A percentile compares a stretch with the other conserved stretches of the same genome.
These are phyloP conservation scores for Anagrus nilaparvatae DNA, from an alignment of 1,140 invertebrate genomes.

Conservation along the genomic window DNA sequence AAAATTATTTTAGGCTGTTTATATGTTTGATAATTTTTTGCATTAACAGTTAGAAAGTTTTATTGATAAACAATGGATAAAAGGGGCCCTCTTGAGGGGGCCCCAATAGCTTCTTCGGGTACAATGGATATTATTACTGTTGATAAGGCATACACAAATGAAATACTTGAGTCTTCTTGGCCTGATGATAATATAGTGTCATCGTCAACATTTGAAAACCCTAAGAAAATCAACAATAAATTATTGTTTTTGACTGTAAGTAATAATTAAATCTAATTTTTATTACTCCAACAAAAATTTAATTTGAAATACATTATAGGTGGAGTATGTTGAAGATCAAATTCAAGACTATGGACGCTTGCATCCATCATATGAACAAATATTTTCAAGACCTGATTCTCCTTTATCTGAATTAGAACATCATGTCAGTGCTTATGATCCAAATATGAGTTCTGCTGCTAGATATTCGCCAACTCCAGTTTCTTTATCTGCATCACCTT, in stretches of 20 bases:
- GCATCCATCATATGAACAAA: slow-evolving; percentile 37
- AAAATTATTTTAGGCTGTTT: no score
- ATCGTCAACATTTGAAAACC: slow-evolving; percentile 22
- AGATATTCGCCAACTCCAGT: slow-evolving; percentile 46
- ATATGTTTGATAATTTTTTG: no score
- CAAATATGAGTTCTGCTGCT: slow-evolving; percentile 49
- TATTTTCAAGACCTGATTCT: slow-evolving; percentile 36
- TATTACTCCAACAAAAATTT: background rate
- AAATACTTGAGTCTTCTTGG: slow-evolving; percentile 27
- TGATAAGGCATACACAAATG: slow-evolving; percentile 29
- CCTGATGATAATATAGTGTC: slow-evolving; percentile 21
- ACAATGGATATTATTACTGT: slow-evolving; percentile 29
- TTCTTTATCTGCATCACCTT: slow-evolving; percentile 37
- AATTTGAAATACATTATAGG: slow-evolving; percentile 29
- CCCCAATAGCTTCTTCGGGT: slow-evolving; percentile 33
- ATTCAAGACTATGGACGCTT: slow-evolving; percentile 36
- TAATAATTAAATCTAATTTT: slow-evolving; percentile 8
- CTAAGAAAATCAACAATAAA: slow-evolving; percentile 32
- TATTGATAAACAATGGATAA: slow-evolving; percentile 27
- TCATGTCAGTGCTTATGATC: slow-evolving; percentile 47
- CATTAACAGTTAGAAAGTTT: background rate
- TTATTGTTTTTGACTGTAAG: slow-evolving; percentile 36
- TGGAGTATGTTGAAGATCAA: slow-evolving; percentile 45
- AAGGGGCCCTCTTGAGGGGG: slow-evolving; percentile 41
- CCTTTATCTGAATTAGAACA: slow-evolving; percentile 45